Base-by-base conservation (phyloP, 2,888 invertebrate genomes). In the Drosophila percnosoma region DNA sequence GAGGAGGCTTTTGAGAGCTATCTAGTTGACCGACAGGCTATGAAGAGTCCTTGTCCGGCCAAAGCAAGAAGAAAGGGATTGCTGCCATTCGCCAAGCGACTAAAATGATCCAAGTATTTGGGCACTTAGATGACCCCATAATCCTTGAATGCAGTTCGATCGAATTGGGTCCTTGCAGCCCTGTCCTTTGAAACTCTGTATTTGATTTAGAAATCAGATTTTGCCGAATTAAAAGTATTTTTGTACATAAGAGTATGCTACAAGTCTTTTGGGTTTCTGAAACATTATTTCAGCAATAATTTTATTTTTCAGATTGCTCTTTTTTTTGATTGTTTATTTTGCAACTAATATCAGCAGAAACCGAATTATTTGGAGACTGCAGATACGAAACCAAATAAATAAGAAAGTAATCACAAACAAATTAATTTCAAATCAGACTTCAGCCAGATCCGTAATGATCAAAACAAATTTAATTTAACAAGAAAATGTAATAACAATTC, bases 341-440 rank as follows among this genome's bases (percentile, higher is more conserved):
- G 7, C 21, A 45, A 45, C 21, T 15, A 15, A 45, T 45, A 45
- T 45, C 45, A 8, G 45, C 21, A 15, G 7, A 15, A 45, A 15
- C 21, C 21, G 13, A 21, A 4, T 40, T 40, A 45, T 49, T 27
- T 36, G 4, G 24, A 48, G 45, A 18, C 18, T 27, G 5, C 0
- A 15, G 13, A 33, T 34, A 21, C 13, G 29, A 36, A 36, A 45
- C 34, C 27, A 63, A 68, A 21, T 7, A 7, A 1, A 45, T 18
- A 55, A 65, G 65, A 15, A 7, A 24, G 21, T 48, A 59, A 62
- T 54, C 45, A 31, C 34, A 58, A 68, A 62, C n/a, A 61, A 29
- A 51, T 48, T 59, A n/a, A 38, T 45, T n/a, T 7, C 31, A 49
- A 63, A 42, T 76, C 62, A 63, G 66, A 62, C 62, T 62, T 59